Evolutionary conservation across 1,140 invertebrate species (phyloP).

Genomic region (Neotoxoptera formosana): DNA sequence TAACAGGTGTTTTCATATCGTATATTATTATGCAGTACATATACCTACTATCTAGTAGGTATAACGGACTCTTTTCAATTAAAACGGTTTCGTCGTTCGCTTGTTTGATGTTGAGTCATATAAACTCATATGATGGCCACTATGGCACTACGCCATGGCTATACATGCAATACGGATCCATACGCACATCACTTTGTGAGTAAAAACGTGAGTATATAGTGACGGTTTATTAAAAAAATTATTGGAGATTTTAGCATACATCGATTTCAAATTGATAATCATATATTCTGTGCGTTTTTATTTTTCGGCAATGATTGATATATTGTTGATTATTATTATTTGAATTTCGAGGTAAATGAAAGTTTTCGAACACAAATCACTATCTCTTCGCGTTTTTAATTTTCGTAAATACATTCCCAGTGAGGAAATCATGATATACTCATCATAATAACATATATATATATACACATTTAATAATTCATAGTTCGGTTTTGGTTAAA

Average conservation of each 20-base stretch:
- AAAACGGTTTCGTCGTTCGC: neutral
- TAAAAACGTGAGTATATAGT: neutral
- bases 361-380: neutral
- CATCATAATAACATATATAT: neutral
- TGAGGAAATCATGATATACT: neutral
- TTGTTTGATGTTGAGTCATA: neutral
- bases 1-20: neutral
- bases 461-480: neutral
- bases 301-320: constrained; percentile 8
- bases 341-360: constrained; percentile 21
- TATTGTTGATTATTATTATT: neutral
- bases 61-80: neutral
- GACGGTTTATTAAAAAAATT: neutral
- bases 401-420: neutral
- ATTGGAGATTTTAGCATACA: neutral
- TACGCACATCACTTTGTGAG: neutral
- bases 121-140: neutral
- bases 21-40: neutral
- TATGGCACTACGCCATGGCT: no score
- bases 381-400: neutral
- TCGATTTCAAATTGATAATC: neutral
- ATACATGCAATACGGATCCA: neutral
- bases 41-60: neutral
- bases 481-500: neutral
- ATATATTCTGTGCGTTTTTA: neutral